Evolutionary conservation across 1,140 invertebrate species (phyloP).

Genomic region (Drosophila virilis): DNA sequence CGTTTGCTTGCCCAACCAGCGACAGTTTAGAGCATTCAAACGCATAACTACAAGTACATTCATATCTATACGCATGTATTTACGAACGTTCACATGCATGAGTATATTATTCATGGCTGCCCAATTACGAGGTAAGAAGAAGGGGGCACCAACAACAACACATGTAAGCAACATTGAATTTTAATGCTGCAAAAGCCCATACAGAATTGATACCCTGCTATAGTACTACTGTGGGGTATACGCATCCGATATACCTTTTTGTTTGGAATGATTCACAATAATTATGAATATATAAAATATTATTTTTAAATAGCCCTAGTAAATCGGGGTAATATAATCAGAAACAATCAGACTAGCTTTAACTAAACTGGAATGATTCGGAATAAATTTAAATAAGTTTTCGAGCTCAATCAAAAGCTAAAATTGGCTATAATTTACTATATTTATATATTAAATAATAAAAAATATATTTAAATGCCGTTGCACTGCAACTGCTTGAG

Average conservation of each 20-base stretch:
- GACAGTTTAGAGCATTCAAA: conserved; percentile 48
- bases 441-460: too few species aligned
- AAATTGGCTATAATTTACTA: too few species aligned
- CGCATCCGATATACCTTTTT: too few species aligned
- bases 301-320: too few species aligned
- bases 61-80: conserved; percentile 12
- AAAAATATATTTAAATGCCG: conserved; percentile 36
- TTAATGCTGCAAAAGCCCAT: conserved; percentile 24
- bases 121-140: conserved; percentile 49
- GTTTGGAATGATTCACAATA: too few species aligned
- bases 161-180: conserved; percentile 64
- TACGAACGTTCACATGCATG: conserved; percentile 1
- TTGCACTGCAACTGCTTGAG: too few species aligned
- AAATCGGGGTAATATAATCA: neutral
- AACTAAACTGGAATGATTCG: too few species aligned
- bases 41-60: conserved; percentile 24
- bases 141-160: conserved; percentile 23
- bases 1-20: conserved; percentile 58
- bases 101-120: conserved; percentile 65
- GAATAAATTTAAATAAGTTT: neutral
- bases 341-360: too few species aligned
- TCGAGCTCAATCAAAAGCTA: neutral
- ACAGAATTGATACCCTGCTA: conserved; percentile 20
- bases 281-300: too few species aligned
- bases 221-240: too few species aligned